phyloP scores from a whole-genome alignment of 1,140 invertebrate genomes.

The Listronotus bonariensis region DNA sequence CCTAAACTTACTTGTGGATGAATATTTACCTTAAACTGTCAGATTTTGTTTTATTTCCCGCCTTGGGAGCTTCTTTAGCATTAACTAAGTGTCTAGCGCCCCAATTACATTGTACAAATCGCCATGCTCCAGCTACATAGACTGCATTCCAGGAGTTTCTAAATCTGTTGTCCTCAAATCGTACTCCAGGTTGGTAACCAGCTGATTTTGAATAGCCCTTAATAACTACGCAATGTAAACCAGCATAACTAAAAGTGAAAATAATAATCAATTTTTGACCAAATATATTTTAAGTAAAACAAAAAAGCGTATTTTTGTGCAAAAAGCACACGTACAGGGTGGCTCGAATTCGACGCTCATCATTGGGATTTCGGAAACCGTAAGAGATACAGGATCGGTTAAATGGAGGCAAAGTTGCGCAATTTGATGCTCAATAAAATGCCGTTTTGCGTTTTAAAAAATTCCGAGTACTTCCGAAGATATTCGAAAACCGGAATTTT shows the following conservation, averaged over 20 bases:
- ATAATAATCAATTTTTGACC: no score
- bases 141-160: conserved; percentile 99
- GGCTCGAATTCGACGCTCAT: no score
- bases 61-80: conserved; percentile 89
- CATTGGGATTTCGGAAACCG: no score
- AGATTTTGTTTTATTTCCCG: conserved; percentile 81
- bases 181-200: conserved; percentile 95
- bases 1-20: no score
- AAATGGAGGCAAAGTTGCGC: no score
- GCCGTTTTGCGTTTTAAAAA: no score
- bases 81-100: conserved; percentile 95
- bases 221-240: conserved; percentile 97
- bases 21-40: conserved; percentile 73
- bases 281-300: no score
- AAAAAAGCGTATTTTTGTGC: not conserved
- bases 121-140: conserved; percentile 95
- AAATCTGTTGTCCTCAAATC: conserved; percentile 95
- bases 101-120: conserved; percentile 99
- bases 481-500: no score
- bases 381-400: no score
- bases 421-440: no score
- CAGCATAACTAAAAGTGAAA: conserved; percentile 80
- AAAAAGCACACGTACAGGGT: no score
- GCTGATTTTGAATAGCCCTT: conserved; percentile 99
- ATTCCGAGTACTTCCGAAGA: no score